Conservation (phyloP, 2,797 vertebrate genomes). For the Sphenopsis melanotis region DNA sequence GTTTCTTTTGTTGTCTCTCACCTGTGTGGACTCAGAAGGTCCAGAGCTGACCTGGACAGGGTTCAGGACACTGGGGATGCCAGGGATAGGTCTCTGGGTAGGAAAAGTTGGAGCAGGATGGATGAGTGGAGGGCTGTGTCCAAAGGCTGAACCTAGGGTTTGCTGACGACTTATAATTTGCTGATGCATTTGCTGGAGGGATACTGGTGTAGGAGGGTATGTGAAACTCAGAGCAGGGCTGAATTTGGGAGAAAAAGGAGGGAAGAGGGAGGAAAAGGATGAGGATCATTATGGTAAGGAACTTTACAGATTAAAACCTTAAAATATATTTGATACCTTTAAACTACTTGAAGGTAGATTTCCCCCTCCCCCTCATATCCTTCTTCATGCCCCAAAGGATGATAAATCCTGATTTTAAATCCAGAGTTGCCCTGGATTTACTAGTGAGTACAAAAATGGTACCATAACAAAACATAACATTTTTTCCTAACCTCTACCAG, state of each 20-base stretch:
- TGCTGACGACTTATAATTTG: slow-evolving; percentile 93
- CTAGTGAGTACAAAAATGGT: not conserved
- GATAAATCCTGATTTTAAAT: not conserved
- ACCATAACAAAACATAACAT: not conserved
- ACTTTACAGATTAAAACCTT: not conserved
- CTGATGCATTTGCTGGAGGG: slow-evolving; percentile 92
- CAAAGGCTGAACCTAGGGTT: slow-evolving; percentile 91
- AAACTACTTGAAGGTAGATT: not conserved
- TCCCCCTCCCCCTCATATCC: not conserved
- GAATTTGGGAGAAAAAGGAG: slow-evolving; percentile 45
- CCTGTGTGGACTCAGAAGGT: slow-evolving; percentile 91
- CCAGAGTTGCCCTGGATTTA: not conserved
- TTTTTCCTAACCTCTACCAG: not conserved
- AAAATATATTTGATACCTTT: not conserved
- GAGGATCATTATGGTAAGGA: not conserved
- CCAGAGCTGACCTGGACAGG: slow-evolving; percentile 85
- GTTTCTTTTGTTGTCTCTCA: slow-evolving; percentile 71
- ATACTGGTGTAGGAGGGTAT: slow-evolving; percentile 92
- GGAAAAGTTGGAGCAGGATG: slow-evolving; percentile 92
- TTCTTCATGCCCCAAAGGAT: not conserved
- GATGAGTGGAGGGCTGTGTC: slow-evolving; percentile 95
- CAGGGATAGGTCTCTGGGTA: slow-evolving; percentile 89
- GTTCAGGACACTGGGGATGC: slow-evolving; percentile 87
- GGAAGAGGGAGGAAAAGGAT: not conserved
- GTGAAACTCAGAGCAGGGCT: slow-evolving; percentile 92